Conservation (phyloP, 2,888 invertebrate species). For the Sarcophaga subvicina region DNA sequence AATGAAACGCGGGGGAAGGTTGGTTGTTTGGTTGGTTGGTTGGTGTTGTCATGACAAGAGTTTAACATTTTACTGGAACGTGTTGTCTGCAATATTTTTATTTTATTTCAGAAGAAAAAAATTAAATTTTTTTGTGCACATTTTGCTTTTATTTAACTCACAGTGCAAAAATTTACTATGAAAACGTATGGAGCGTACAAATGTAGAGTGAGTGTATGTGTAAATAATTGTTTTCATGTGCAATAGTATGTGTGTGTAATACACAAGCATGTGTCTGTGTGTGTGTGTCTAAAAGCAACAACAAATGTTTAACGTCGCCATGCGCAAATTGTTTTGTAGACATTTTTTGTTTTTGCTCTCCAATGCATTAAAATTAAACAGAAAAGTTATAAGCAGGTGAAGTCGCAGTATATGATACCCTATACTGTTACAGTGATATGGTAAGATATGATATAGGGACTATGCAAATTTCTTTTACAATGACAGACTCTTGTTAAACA, state of each 20-base stretch:
- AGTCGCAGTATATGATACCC: too few relatives aligned
- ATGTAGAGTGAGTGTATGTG: slow-evolving; percentile 20
- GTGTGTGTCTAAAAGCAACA: slow-evolving; percentile 59
- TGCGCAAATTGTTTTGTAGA: slow-evolving; percentile 71
- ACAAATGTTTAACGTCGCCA: slow-evolving; percentile 69
- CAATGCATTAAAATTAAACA: slow-evolving; percentile 70
- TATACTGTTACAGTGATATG: too few relatives aligned
- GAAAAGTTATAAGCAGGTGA: slow-evolving; percentile 32
- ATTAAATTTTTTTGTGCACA: slow-evolving; percentile 23
- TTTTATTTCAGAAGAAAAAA: slow-evolving; percentile 35
- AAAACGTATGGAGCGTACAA: neutral
- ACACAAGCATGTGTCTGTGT: neutral
- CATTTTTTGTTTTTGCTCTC: slow-evolving; percentile 53
- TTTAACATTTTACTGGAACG: slow-evolving; percentile 68
- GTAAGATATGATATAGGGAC: too few relatives aligned
- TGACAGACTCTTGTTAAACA: too few relatives aligned
- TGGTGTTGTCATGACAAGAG: slow-evolving; percentile 63
- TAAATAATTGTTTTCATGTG: slow-evolving; percentile 23
- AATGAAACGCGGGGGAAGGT: neutral
- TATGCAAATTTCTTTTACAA: too few relatives aligned
- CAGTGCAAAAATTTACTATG: neutral
- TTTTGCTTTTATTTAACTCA: slow-evolving; percentile 23
- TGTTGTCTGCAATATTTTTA: slow-evolving; percentile 67
- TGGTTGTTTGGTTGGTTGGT: neutral
- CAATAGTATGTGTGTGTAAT: neutral